These are phyloP conservation scores for Alosa sapidissima DNA, from an alignment of 2,797 vertebrate species.

Conservation along the genomic window DNA sequence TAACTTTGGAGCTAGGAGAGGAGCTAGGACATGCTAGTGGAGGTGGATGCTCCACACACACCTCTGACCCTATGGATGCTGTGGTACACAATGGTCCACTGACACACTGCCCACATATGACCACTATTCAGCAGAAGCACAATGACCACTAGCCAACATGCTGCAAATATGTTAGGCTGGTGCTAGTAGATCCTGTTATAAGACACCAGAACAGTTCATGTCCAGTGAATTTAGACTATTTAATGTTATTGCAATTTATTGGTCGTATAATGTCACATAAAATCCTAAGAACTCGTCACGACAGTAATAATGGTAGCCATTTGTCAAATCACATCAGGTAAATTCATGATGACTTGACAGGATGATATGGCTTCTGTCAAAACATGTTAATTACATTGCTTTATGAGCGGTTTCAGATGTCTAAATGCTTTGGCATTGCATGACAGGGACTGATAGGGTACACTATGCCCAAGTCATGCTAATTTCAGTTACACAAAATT, in stretches of 20 bases:
- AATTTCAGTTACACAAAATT: background rate
- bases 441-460: no score
- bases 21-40: background rate
- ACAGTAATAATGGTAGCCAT: no score
- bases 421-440: background rate
- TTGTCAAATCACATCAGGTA: background rate
- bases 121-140: background rate
- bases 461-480: background rate
- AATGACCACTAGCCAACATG: background rate
- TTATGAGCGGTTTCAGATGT: background rate
- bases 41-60: background rate
- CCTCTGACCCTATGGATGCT: background rate
- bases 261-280: background rate
- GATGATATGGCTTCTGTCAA: background rate
- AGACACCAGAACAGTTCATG: background rate
- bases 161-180: background rate
- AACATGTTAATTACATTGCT: background rate
- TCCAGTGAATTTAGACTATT: background rate
- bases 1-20: background rate
- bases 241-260: background rate
- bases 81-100: background rate
- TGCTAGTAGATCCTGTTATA: background rate
- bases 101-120: no score
- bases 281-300: background rate
- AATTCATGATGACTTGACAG: background rate